These are phyloP conservation scores for Nerophis lumbriciformis DNA, from an alignment of 2,113 vertebrate species.

Conservation along the genomic window DNA sequence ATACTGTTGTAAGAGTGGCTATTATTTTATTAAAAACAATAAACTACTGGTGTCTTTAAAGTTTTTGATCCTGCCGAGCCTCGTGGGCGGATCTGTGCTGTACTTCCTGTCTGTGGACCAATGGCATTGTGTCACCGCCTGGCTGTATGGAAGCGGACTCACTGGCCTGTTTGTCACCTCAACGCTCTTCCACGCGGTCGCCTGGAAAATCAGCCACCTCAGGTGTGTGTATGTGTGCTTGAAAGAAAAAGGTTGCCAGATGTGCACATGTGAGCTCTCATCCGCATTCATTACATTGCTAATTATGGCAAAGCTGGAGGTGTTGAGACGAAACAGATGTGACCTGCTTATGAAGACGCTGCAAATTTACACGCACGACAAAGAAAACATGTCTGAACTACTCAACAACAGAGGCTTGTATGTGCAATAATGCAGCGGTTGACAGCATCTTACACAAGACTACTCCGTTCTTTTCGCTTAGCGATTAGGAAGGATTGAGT, in stretches of 20 bases:
- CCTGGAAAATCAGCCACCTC: conserved; percentile 90
- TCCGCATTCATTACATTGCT: conserved; percentile 26
- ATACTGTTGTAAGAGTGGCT: too few species aligned
- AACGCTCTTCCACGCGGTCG: conserved; percentile 84
- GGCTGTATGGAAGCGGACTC: conserved; percentile 85
- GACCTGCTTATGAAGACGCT: conserved; percentile 10
- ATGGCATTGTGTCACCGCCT: conserved; percentile 83
- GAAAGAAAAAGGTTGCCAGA: conserved; percentile 18
- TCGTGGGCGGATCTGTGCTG: conserved; percentile 83
- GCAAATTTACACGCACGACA: not conserved
- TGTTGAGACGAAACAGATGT: conserved; percentile 28
- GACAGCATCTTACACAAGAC: not conserved
- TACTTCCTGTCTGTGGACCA: conserved; percentile 79
- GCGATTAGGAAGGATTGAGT: not conserved
- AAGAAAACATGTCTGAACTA: not conserved
- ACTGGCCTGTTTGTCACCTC: conserved; percentile 87
- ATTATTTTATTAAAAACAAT: too few species aligned
- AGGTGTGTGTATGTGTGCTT: conserved; percentile 62
- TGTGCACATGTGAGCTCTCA: conserved; percentile 28
- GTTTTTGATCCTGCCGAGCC: conserved; percentile 90
- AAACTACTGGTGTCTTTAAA: conserved; percentile 29
- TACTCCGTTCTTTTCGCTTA: not conserved
- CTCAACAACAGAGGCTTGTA: not conserved
- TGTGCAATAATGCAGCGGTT: not conserved
- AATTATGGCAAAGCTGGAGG: conserved; percentile 33